These are phyloP conservation scores for Cataglyphis livida DNA, from an alignment of 2,888 invertebrate species.

Conservation along the genomic window DNA sequence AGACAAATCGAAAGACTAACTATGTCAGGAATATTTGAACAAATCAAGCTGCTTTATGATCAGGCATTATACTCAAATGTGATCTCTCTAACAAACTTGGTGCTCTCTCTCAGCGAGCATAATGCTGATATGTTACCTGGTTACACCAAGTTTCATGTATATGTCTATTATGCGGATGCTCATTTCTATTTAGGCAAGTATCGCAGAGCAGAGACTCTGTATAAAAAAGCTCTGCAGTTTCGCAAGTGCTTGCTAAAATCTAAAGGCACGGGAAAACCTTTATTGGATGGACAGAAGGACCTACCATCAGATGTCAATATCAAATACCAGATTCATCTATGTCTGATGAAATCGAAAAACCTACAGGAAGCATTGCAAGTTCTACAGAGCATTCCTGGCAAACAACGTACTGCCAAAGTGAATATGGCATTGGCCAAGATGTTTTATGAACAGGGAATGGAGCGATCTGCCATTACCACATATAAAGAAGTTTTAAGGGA, in stretches of 20 bases:
- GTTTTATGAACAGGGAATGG: conserved; percentile 90
- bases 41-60: conserved; percentile 90
- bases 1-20: conserved; percentile 61
- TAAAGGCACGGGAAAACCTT: conserved; percentile 86
- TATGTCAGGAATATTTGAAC: conserved; percentile 89
- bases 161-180: conserved; percentile 90
- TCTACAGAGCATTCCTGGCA: conserved; percentile 88
- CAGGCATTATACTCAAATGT: conserved; percentile 91
- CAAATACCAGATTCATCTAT: conserved; percentile 91
- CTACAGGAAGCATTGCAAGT: conserved; percentile 88
- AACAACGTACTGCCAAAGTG: conserved; percentile 89
- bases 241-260: conserved; percentile 88
- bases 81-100: conserved; percentile 89
- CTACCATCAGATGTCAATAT: conserved; percentile 89
- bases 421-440: conserved; percentile 92
- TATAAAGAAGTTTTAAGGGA: conserved; percentile 93
- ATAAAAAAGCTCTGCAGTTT: conserved; percentile 89
- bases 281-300: conserved; percentile 86
- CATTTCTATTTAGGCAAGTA: conserved; percentile 89
- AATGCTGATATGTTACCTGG: conserved; percentile 88
- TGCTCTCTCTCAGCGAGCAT: conserved; percentile 89
- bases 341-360: conserved; percentile 89
- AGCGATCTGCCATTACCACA: conserved; percentile 90
- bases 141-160: conserved; percentile 89
- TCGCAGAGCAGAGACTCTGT: conserved; percentile 90